A percentile compares a stretch with the other conserved stretches of the same genome.
Conservation (phyloP, 1,140 invertebrate genomes). For the Drosophila cardini region DNA sequence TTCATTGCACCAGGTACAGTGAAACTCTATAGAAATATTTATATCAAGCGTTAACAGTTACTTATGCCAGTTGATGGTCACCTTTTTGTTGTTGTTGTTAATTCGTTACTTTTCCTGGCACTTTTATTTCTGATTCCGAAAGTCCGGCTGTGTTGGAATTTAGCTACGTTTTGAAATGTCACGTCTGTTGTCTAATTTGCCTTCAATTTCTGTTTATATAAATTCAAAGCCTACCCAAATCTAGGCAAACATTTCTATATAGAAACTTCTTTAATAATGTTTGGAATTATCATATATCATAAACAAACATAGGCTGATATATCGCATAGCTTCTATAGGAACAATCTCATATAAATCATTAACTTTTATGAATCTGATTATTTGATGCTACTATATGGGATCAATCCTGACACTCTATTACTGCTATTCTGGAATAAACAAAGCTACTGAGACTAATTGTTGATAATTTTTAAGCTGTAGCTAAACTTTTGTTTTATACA, state of each 20-base stretch:
- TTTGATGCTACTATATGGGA: no score
- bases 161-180: slow-evolving; percentile 30
- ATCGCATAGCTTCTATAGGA: no score
- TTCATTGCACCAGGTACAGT: not conserved
- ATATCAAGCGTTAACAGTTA: not conserved
- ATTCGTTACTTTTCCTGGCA: slow-evolving; percentile 1
- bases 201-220: not conserved
- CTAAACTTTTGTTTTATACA: not conserved
- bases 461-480: not conserved
- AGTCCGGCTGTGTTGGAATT: slow-evolving; percentile 51
- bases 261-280: no score
- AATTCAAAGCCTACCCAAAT: slow-evolving; percentile 16
- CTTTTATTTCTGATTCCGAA: slow-evolving; percentile 13
- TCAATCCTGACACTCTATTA: no score
- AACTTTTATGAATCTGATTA: no score
- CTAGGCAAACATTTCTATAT: not conserved
- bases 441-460: no score
- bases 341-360: no score
- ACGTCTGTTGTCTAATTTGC: slow-evolving; percentile 18
- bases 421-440: no score
- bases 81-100: slow-evolving; percentile 11
- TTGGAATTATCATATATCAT: no score
- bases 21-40: not conserved
- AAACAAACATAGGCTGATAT: no score
- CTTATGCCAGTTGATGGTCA: not conserved